Conservation (phyloP, 2,113 vertebrate species). For the Apteryx owenii region DNA sequence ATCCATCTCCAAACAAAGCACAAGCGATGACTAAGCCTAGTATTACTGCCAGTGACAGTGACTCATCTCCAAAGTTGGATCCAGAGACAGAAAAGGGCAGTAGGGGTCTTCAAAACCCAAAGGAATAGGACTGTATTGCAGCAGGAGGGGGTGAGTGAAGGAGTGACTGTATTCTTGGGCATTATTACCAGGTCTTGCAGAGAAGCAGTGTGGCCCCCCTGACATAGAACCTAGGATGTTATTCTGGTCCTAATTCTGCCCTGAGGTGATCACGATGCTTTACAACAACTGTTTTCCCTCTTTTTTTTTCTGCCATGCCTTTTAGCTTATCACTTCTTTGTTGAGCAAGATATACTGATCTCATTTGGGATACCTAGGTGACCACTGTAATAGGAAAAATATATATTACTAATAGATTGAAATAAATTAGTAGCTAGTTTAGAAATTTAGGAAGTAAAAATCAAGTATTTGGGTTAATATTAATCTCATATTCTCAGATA, state of each 20-base stretch:
- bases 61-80: neutral
- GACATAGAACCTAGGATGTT: neutral
- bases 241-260: neutral
- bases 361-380: neutral
- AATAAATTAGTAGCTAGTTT: neutral
- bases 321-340: neutral
- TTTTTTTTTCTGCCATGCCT: neutral
- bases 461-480: neutral
- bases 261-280: neutral
- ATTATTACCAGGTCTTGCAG: neutral
- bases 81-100: neutral
- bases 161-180: neutral
- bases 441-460: neutral
- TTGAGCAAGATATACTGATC: neutral
- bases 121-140: neutral
- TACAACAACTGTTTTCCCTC: neutral
- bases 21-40: neutral
- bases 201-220: neutral
- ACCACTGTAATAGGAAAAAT: neutral
- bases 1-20: constrained; percentile 18
- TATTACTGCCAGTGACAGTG: neutral
- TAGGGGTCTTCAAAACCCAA: neutral
- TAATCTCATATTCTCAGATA: neutral
- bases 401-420: neutral
- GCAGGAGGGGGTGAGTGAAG: neutral